These are phyloP conservation scores for Apamea crenata DNA, from an alignment of 2,888 invertebrate genomes.

Conservation along the genomic window DNA sequence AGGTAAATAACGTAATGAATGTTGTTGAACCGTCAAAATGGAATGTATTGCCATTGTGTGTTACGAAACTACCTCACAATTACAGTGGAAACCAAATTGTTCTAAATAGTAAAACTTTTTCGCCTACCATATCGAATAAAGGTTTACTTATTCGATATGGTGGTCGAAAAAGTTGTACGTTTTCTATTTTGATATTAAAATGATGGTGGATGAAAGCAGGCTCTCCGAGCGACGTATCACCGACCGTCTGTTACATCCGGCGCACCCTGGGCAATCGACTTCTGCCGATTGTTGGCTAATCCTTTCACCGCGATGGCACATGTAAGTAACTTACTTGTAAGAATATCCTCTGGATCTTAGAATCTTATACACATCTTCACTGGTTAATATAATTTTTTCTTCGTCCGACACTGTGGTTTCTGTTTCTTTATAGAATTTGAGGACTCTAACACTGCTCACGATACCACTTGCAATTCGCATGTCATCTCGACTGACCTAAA, in stretches of 20 bases:
- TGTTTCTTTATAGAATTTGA: slow-evolving; percentile 37
- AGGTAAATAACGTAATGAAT: neutral
- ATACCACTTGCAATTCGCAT: slow-evolving; percentile 55
- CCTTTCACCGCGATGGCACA: neutral
- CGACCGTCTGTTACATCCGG: neutral
- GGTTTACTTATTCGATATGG: neutral
- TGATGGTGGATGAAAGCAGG: neutral
- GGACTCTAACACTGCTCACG: slow-evolving; percentile 35
- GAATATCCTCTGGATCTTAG: slow-evolving; percentile 67
- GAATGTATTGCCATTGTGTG: neutral
- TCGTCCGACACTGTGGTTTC: slow-evolving; percentile 33
- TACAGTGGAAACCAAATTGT: neutral
- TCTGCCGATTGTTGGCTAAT: neutral
- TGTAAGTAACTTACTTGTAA: slow-evolving; percentile 65
- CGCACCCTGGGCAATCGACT: neutral
- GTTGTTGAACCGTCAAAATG: neutral
- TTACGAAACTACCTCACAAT: neutral
- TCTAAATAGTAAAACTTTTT: neutral
- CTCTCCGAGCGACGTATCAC: neutral
- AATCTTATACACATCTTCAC: slow-evolving; percentile 71
- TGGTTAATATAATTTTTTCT: slow-evolving; percentile 60
- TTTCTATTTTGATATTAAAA: neutral
- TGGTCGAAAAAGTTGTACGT: neutral
- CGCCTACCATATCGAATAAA: too few species aligned
- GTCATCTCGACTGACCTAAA: slow-evolving; percentile 67